Evolutionary conservation across 1,140 invertebrate species (phyloP).

Genomic region (Hestina assimilis): DNA sequence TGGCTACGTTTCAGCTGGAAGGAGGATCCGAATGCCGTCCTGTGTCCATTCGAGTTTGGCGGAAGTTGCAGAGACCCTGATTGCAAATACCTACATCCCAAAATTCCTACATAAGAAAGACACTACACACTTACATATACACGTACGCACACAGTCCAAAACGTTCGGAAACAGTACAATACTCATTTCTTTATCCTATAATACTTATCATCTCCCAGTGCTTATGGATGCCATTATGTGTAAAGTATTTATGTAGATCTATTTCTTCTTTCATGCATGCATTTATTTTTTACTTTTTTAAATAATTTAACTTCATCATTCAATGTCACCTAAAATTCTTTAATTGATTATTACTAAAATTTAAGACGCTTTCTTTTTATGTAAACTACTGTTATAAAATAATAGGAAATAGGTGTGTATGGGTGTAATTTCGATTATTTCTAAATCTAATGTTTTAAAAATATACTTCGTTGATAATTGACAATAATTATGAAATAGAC

Average conservation of each 20-base stretch:
- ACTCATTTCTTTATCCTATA: conserved; percentile 4
- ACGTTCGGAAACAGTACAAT: conserved; percentile 13
- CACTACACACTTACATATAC: conserved; percentile 35
- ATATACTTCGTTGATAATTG: too few species aligned
- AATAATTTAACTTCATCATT: conserved; percentile 2
- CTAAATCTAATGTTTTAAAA: too few species aligned
- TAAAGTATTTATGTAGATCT: conserved; percentile 58
- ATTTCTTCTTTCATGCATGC: conserved; percentile 12
- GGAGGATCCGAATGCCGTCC: conserved; percentile 68
- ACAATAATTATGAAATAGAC: too few species aligned
- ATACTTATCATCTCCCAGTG: conserved; percentile 17
- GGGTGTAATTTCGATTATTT: too few species aligned
- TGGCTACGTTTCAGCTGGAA: conserved; percentile 67
- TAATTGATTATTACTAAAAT: too few species aligned
- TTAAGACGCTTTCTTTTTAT: too few species aligned
- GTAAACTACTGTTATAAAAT: too few species aligned
- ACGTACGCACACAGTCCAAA: conserved; percentile 34
- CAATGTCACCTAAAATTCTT: neutral
- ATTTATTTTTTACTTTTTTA: conserved; percentile 11
- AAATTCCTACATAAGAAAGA: conserved; percentile 46
- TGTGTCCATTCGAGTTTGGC: conserved; percentile 73
- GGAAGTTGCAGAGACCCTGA: conserved; percentile 73
- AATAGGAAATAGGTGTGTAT: too few species aligned
- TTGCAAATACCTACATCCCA: conserved; percentile 74
- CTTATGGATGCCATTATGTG: conserved; percentile 48